phyloP scores from a whole-genome alignment of 2,888 invertebrate species.

The Xylota sylvarum region DNA sequence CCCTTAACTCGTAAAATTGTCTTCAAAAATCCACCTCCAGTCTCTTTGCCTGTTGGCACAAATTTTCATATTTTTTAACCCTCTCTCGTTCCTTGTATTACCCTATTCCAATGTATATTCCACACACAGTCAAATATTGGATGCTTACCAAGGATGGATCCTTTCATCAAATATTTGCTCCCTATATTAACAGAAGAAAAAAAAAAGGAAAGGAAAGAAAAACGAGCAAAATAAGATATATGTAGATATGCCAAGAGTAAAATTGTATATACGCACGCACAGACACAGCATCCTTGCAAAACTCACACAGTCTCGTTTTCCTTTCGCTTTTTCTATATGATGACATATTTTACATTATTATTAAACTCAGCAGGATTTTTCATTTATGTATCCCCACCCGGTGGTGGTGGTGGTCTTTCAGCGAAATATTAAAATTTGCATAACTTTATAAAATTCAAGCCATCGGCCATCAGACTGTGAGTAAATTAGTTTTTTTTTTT shows the following conservation, averaged over 20 bases:
- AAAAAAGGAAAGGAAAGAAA: not conserved
- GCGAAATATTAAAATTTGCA: slow-evolving; percentile 28
- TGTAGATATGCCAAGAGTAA: slow-evolving; percentile 51
- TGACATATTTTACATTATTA: slow-evolving; percentile 50
- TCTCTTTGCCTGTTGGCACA: slow-evolving; percentile 11
- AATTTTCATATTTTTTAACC: not conserved
- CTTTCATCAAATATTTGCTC: slow-evolving; percentile 72
- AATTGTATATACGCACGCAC: slow-evolving; percentile 37
- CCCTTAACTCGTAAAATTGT: slow-evolving; percentile 4
- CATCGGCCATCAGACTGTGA: not conserved
- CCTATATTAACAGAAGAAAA: slow-evolving; percentile 36
- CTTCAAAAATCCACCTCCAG: not conserved
- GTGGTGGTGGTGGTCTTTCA: too few relatives aligned
- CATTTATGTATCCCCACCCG: slow-evolving; percentile 31
- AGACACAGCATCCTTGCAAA: slow-evolving; percentile 17
- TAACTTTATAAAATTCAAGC: slow-evolving; percentile 12
- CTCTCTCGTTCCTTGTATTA: not conserved
- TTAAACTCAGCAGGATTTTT: slow-evolving; percentile 63
- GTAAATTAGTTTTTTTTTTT: not conserved
- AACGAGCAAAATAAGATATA: slow-evolving; percentile 40
- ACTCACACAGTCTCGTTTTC: not conserved
- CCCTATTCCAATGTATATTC: not conserved
- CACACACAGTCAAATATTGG: slow-evolving; percentile 41
- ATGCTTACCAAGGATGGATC: slow-evolving; percentile 63
- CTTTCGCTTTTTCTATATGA: not conserved